Conservation (phyloP, 2,113 vertebrate genomes). For the Microcebus murinus region DNA sequence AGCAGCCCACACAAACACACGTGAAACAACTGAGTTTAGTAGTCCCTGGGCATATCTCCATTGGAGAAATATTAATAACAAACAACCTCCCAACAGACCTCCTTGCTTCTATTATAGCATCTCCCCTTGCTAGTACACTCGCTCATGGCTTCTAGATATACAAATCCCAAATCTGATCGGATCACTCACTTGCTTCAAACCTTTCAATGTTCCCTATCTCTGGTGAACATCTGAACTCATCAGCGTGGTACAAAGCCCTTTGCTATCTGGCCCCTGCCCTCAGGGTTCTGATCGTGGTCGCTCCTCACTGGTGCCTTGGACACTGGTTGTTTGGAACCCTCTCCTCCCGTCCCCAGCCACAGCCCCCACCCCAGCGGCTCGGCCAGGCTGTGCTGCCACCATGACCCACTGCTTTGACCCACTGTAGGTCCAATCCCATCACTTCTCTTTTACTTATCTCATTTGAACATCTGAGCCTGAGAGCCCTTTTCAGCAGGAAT, state of each 20-base stretch:
- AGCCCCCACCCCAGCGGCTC: too few relatives aligned
- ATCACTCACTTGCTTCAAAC: not conserved
- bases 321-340: not conserved
- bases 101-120: not conserved
- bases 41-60: not conserved
- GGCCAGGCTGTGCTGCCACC: not conserved
- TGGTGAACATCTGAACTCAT: not conserved
- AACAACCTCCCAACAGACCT: not conserved
- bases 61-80: not conserved
- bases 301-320: not conserved
- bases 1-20: not conserved
- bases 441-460: not conserved
- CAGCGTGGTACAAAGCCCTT: not conserved
- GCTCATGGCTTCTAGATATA: not conserved
- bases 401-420: not conserved
- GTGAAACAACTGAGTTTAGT: not conserved
- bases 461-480: not conserved
- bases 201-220: not conserved
- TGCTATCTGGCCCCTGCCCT: not conserved
- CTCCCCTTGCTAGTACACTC: not conserved
- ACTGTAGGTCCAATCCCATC: not conserved
- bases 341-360: not conserved
- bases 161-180: not conserved
- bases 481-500: slow-evolving; percentile 4
- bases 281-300: not conserved